Conservation (phyloP, 2,888 invertebrate genomes). For the Hermaeophaga mercurialis region DNA sequence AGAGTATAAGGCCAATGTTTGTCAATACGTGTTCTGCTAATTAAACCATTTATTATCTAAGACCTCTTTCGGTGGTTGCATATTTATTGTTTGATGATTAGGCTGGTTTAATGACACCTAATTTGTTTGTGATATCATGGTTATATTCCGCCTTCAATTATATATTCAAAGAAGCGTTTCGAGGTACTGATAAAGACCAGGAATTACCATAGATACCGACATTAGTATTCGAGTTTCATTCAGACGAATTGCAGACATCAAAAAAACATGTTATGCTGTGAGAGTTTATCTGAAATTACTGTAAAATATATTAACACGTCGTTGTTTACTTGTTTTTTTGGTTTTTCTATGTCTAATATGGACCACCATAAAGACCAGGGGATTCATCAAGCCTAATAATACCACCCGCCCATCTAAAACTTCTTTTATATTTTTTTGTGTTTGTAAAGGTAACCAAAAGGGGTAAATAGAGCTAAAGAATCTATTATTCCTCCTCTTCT, state of each 20-base stretch:
- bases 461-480: no score
- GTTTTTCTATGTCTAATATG: no score
- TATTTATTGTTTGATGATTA: conserved; percentile 39
- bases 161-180: conserved; percentile 37
- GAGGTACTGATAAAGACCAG: conserved; percentile 30
- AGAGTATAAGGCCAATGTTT: conserved; percentile 36
- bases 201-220: conserved; percentile 33
- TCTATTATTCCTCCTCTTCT: no score
- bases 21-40: conserved; percentile 46
- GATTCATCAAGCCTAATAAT: no score
- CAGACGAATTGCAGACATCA: conserved; percentile 32
- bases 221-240: conserved; percentile 31
- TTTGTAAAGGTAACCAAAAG: no score
- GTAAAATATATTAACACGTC: conserved; percentile 18
- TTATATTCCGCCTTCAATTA: conserved; percentile 36
- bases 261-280: conserved; percentile 24
- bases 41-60: conserved; percentile 45
- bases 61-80: conserved; percentile 37
- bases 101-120: conserved; percentile 39
- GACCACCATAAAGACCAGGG: no score
- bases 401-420: no score
- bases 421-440: no score
- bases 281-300: conserved; percentile 16
- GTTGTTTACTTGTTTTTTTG: no score
- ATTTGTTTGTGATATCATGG: conserved; percentile 38